phyloP scores from a whole-genome alignment of 1,140 invertebrate genomes.

The Aphelinus certus region DNA sequence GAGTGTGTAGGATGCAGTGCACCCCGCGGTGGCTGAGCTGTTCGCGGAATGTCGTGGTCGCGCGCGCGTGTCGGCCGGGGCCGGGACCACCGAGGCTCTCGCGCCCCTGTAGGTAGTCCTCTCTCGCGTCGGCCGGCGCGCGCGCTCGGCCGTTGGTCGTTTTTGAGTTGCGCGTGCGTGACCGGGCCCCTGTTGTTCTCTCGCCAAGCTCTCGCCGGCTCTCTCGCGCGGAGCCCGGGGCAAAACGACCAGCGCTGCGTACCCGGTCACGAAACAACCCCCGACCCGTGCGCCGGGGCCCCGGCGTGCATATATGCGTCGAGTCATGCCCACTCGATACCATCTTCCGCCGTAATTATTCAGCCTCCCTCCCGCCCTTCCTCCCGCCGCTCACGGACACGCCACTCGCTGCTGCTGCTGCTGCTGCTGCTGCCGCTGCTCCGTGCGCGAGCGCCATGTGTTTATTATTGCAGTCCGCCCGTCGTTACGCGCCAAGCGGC shows the following conservation, averaged over 20 bases:
- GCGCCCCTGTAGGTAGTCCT: background rate
- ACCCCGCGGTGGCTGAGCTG: background rate
- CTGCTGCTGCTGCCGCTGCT: conserved; percentile 29
- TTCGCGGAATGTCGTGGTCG: background rate
- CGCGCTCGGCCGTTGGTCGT: too few species aligned
- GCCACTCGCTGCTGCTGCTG: conserved; percentile 52
- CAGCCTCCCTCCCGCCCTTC: conserved; percentile 24
- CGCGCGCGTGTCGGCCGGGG: conserved; percentile 25
- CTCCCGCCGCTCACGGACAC: conserved; percentile 28
- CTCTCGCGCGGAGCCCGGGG: background rate
- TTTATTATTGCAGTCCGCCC: too few species aligned
- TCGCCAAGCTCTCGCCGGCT: background rate
- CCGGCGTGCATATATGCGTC: too few species aligned
- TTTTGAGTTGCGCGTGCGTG: conserved; percentile 19
- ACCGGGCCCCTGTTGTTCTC: conserved; percentile 36
- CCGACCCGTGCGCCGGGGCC: background rate
- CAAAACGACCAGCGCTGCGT: background rate
- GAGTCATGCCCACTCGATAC: background rate
- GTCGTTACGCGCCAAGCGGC: too few species aligned
- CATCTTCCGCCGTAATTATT: background rate
- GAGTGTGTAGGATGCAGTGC: too few species aligned
- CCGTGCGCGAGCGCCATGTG: too few species aligned
- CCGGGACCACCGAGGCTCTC: conserved; percentile 38
- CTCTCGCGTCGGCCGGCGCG: too few species aligned
- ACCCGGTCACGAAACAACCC: conserved; percentile 41